Evolutionary conservation across 2,113 vertebrate genomes (phyloP), one percentile per base, ranked within the genome.

Genomic region (Spizaetus ornatus): DNA sequence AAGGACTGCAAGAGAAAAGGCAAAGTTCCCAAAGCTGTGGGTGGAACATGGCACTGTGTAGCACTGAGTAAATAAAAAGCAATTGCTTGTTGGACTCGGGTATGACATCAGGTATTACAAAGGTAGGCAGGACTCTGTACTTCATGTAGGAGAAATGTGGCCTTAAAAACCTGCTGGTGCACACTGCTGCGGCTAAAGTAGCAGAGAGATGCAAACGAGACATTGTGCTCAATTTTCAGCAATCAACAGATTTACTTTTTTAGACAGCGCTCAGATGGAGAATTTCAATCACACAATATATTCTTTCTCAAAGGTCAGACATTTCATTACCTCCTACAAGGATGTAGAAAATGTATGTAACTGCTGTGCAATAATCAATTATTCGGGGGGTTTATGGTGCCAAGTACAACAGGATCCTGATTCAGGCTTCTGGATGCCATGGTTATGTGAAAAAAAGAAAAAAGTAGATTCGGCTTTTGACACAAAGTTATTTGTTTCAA

Each of bases 11-110:
- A 73, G 43, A 89, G 92, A 89, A 84, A 81, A 91, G 36, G 74
- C 90, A 82, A 77, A 95, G 89, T 95, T 97, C 94, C 92, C 17
- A 40, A 47, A 32, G 88, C 71, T 78, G 93, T 83, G 91, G 79
- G 71, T 66, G 66, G 96, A 96, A 88, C 85, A 31, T 70, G 90
- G 95, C 77, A 95, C 89, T 0, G 73, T 2, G 56, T 7, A 80
- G 86, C 79, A 83, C 95, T 94, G 87, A 82, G 91, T 69, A 97
- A 98, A 97, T 78, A 96, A 40, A 78, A 71, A 31, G n/a, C 67
- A 23, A 22, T 63, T 94, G 94, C 96, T 87, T 93, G 15, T 72
- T 97, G 91, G 97, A 96, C 92, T 91, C 19, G 19, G 42, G 67
- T 63, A 81, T 76, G 59, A 92, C 94, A 95, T 48, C 50, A 47